Evolutionary conservation across 2,113 vertebrate genomes (phyloP), one percentile per base, ranked within the genome.

Genomic region (Canis aureus): DNA sequence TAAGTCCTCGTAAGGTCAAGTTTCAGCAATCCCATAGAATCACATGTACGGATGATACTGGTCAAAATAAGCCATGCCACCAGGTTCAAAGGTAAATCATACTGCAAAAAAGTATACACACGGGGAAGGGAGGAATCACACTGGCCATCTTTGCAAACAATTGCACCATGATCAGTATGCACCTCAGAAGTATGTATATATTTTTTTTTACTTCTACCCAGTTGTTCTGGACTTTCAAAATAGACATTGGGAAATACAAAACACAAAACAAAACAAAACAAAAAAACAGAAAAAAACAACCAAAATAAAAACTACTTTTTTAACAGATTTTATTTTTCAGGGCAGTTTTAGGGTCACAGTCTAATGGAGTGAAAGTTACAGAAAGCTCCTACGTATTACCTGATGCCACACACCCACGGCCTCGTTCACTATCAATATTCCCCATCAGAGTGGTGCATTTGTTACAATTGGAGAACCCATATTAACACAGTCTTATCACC

Each of bases 101-200:
- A 13, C 6, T 27, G 20, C 35, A 43, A 32, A 62, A 22, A 25
- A 0, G 4, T 11, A 2, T 8, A 1, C 0, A 17, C 10, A 13
- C 43, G 16, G 1, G 27, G 73, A 23, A 55, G 15, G 11, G 76
- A 49, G 23, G 66, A 69, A 17, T 32, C 17, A 4, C 11, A 8
- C 6, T 22, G 32, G 7, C 6, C 7, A 20, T 2, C 85, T 66
- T 57, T 57, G 67, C n/a, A 38, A 29, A 62, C 32, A n/a, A 51
- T 23, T n/a, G 23, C n/a, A 19, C n/a, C 29, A 17, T 59, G 20
- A n/a, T 38, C 23, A 13, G 19, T 11, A 32, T 16, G 20, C 80
- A 23, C 1, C 35, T 85, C 25, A 67, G 57, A 73, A 16, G 60
- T 55, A 74, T 9, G 32, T 38, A 3, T 66, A 22, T 64, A 62